Evolutionary conservation across 2,113 vertebrate species (phyloP), one percentile per base, ranked within the genome.

Genomic region (Catharus minimus): DNA sequence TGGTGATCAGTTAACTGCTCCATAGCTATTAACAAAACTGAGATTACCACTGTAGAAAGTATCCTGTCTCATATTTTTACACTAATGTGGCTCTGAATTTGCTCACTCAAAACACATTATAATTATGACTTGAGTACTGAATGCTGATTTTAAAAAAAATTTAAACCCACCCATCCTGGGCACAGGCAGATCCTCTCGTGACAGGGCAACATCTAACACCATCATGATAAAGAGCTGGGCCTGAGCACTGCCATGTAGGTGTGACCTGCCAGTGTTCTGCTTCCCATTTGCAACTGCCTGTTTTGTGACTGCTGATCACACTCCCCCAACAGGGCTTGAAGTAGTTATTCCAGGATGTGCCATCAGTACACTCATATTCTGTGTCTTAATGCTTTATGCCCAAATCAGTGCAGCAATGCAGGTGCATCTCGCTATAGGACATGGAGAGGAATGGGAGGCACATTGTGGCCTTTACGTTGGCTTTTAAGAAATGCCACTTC

Each of bases 401-500:
- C 3, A 5, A 50, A 53, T 9, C 24, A 44, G 30, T 30, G 28
- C 16, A 22, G 52, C n/a, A 53, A 38, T 19, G 57, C 62, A 65
- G 32, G 30, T 53, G 61, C 5, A 4, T 21, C 56, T 95, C 16
- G 3, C 28, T 33, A 46, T 2, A 10, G 57, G 56, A 78, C 1
- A 10, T 11, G n/a, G 84, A 81, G 71, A 49, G 22, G 33, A 72
- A 82, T 9, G 32, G 14, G 30, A 94, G 26, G 61, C 74, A 78
- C 74, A 41, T 7, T 32, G 15, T 24, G 21, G 60, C 66, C 5
- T 50, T 89, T 43, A 13, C 33, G 66, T 94, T 22, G 28, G 49
- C 46, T 56, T 58, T 72, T 90, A 80, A 91, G 72, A 86, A 96
- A 94, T 28, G 43, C 52, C 66, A 71, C 91, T 95, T 95, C 41